These are phyloP conservation scores for Pollenia angustigena DNA, from an alignment of 2,888 invertebrate species.

Conservation along the genomic window DNA sequence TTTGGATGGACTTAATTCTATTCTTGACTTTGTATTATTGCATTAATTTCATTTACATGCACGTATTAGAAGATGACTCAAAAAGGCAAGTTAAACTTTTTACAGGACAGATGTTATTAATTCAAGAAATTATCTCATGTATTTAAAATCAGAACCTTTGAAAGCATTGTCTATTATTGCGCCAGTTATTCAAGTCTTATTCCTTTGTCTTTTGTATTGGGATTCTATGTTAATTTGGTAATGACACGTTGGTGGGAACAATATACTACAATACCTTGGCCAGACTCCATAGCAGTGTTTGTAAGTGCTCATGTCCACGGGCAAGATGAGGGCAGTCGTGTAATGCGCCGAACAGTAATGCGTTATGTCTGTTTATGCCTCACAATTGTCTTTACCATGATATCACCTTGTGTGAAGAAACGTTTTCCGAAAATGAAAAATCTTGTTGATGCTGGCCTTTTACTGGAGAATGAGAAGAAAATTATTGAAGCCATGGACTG, in stretches of 20 bases:
- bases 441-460: conserved; percentile 92
- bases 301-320: conserved; percentile 92
- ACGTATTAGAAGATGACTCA: conserved; percentile 58
- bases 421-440: conserved; percentile 93
- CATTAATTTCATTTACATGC: conserved; percentile 75
- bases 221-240: conserved; percentile 95
- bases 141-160: conserved; percentile 87
- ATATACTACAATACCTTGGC: conserved; percentile 92
- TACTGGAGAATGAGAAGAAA: conserved; percentile 91
- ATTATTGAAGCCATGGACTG: conserved; percentile 90
- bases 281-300: conserved; percentile 92
- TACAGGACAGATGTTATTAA: too few relatives aligned
- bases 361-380: conserved; percentile 93
- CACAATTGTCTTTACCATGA: conserved; percentile 93
- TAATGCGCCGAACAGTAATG: conserved; percentile 92
- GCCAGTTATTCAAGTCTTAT: conserved; percentile 92
- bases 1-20: conserved; percentile 93
- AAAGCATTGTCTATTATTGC: conserved; percentile 91
- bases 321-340: conserved; percentile 91
- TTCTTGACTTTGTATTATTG: conserved; percentile 90
- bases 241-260: conserved; percentile 97
- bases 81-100: conserved; percentile 72
- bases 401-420: conserved; percentile 94
- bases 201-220: conserved; percentile 95
- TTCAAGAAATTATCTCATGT: background rate